Evolutionary conservation across 2,797 vertebrate species (phyloP), one percentile per base, ranked within the genome.

Genomic region (Ambastaia sidthimunki): DNA sequence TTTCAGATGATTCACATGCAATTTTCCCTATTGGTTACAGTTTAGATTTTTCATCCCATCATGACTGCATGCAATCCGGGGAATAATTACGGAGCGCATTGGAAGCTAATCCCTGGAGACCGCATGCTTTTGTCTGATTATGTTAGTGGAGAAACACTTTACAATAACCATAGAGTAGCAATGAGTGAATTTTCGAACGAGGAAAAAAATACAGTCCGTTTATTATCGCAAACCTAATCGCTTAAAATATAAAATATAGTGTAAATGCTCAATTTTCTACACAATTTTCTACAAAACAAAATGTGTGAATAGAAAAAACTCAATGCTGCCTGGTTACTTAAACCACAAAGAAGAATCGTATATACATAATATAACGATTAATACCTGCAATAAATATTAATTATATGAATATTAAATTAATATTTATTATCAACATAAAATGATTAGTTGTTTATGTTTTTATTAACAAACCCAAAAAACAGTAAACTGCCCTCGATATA

Each of bases 1-100:
- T 74, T 84, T 86, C 31, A 73, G 71, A 75, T 70, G 74, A 82
- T 76, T 73, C 37, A 65, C 37, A 47, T 78, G 48, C 65, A 72
- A 60, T 71, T 68, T 77, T 80, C 73, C 19, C 55, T 63, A 73
- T 81, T 66, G 68, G 44, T 71, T 72, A 34, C 44, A 60, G 41
- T 84, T 77, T 77, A 60, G 60, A 80, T 72, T 69, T 69, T 62
- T 73, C 63, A 76, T 57, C 74, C 62, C 62, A 76, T 76, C 74
- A 76, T 12, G 74, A 80, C 34, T 57, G 77, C 77, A 47, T 80
- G 69, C 60, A 73, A 80, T 80, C 69, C 23, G 48, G 77, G 73
- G 48, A 66, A 66, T 72, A 80, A 80, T 72, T 80, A 73, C 60
- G 3, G 13, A 66, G 59, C 41, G 70, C 60, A 66, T 34, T 66